Evolutionary conservation across 2,113 vertebrate species (phyloP).

Genomic region (Taurulus bubalis): DNA sequence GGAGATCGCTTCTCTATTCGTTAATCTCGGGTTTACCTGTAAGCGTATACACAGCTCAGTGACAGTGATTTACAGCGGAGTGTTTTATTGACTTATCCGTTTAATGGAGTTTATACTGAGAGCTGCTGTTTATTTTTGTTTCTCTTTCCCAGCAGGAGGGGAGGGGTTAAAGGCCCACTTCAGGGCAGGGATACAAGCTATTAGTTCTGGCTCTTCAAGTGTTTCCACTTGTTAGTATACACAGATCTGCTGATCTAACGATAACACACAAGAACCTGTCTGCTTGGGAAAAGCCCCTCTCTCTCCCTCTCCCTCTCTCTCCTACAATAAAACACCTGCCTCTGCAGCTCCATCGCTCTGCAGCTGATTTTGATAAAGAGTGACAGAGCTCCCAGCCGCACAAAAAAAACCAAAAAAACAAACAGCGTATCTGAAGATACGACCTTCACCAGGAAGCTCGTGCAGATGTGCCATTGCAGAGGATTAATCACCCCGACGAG

Average conservation of each 20-base stretch:
- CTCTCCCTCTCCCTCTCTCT: background rate
- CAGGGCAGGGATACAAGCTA: slow-evolving; percentile 63
- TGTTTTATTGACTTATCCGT: slow-evolving; percentile 58
- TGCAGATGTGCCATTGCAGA: slow-evolving; percentile 70
- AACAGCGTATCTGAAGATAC: slow-evolving; percentile 39
- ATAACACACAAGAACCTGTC: slow-evolving; percentile 60
- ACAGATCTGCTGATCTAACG: slow-evolving; percentile 62
- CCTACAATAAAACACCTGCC: slow-evolving; percentile 36
- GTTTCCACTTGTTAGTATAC: slow-evolving; percentile 57
- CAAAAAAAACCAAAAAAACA: too few relatives aligned
- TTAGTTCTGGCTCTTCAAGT: slow-evolving; percentile 60
- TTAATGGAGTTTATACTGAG: slow-evolving; percentile 46
- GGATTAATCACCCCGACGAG: slow-evolving; percentile 73
- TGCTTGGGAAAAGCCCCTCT: slow-evolving; percentile 51
- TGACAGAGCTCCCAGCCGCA: too few relatives aligned
- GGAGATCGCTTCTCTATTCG: slow-evolving; percentile 10
- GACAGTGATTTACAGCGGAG: slow-evolving; percentile 41
- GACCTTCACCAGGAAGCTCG: slow-evolving; percentile 46
- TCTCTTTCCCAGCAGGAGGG: background rate
- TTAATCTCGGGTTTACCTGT: slow-evolving; percentile 40
- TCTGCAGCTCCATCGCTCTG: slow-evolving; percentile 25
- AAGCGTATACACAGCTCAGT: slow-evolving; percentile 1
- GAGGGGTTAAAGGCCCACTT: slow-evolving; percentile 49
- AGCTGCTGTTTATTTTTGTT: slow-evolving; percentile 54
- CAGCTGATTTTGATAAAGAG: slow-evolving; percentile 22